Evolutionary conservation across 2,797 vertebrate genomes (phyloP), one percentile per base, ranked within the genome.

Genomic region (Myotis myotis): DNA sequence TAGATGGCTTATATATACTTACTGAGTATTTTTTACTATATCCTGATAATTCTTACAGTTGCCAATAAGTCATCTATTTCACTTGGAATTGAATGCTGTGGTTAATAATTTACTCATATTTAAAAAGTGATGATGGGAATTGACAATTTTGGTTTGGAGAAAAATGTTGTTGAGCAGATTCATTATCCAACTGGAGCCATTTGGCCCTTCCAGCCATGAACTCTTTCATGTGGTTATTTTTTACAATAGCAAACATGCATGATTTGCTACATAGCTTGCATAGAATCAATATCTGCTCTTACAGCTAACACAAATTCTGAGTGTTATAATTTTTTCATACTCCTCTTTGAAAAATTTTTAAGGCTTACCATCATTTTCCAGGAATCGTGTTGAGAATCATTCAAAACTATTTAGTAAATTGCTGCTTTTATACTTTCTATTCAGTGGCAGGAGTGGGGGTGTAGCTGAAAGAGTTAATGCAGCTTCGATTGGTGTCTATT

Each of bases 361-460:
- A 95, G 22, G 2, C 28, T 95, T 79, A 51, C 60, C 75, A 51
- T 91, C 53, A 78, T 89, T 95, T 96, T 87, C 47, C 30, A 95
- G 84, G 93, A 81, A 95, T 49, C 78, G 55, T 38, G 25, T 33
- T 94, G 94, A 94, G 66, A 95, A 96, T 88, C 93, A 91, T 85
- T 94, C 49, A 78, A 95, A 94, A 83, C 85, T 86, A 89, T 78
- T 95, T 93, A 93, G 80, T 78, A 96, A 96, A 96, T 82, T 93
- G 44, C 78, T 86, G 68, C 84, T 91, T 92, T 95, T 95, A 53
- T 95, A n/a, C 30, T 30, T 95, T 79, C 64, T 94, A 6, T 82
- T 92, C 79, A 72, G 62, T 72, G 80, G 57, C 57, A 49, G 23
- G 28, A 33, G 15, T 84, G 8, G 72, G 8, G 28, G 2, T 23